Conservation (phyloP, 2,113 vertebrate species). For the Daphoenositta chrysoptera region DNA sequence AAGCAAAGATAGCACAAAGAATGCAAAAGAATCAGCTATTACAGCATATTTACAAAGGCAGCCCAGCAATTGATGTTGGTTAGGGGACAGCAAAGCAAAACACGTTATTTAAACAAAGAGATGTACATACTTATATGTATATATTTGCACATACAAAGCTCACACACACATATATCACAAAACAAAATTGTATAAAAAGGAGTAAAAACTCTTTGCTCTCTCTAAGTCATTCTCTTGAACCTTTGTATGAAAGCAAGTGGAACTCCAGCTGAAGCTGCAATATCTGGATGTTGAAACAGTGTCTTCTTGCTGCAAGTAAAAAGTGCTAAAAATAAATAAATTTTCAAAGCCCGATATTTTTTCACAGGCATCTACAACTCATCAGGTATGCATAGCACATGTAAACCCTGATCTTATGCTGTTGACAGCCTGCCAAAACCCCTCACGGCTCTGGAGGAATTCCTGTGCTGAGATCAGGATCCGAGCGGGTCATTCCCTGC, state of each 20-base stretch:
- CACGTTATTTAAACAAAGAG: neutral
- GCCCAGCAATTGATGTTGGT: neutral
- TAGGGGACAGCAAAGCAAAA: neutral
- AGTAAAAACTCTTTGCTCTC: neutral
- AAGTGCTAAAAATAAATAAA: neutral
- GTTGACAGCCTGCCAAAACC: neutral
- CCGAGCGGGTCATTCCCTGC: neutral
- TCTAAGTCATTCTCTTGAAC: neutral
- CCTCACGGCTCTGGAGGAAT: neutral
- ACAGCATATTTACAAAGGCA: neutral
- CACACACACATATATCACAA: neutral
- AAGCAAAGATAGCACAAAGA: slow-evolving; percentile 1
- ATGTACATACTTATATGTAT: neutral
- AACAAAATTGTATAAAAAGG: neutral
- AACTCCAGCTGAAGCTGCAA: neutral
- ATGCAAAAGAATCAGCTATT: neutral
- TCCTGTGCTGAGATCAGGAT: neutral
- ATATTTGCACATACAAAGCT: neutral
- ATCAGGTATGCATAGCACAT: slow-evolving; percentile 47
- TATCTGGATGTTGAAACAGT: neutral
- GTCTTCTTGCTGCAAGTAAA: neutral
- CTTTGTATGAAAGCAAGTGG: neutral
- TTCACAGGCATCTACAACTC: neutral
- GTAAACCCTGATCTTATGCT: neutral
- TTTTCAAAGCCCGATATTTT: neutral